Percentiles rank a stretch among this genome's conserved stretches.
Conservation (phyloP, 2,888 invertebrate species). For the Tetropium fuscum region DNA sequence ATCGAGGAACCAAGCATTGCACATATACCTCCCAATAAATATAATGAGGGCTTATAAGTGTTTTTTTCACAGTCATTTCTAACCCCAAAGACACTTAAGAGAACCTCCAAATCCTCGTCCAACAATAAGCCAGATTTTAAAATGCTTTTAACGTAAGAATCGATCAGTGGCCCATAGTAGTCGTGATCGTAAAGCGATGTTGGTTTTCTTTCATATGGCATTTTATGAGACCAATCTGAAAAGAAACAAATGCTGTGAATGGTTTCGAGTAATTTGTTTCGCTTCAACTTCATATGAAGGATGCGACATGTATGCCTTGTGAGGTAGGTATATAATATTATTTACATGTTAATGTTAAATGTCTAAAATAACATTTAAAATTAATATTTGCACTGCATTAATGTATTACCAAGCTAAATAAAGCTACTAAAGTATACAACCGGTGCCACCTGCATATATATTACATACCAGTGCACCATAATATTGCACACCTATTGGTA, state of each 20-base stretch:
- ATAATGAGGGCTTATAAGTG: slow-evolving; percentile 29
- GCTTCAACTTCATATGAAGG: too few relatives aligned
- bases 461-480: too few relatives aligned
- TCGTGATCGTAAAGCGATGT: neutral
- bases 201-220: neutral
- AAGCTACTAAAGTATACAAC: too few relatives aligned
- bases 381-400: too few relatives aligned
- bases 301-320: too few relatives aligned
- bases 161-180: slow-evolving; percentile 36
- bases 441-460: too few relatives aligned
- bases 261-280: too few relatives aligned
- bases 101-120: slow-evolving; percentile 51
- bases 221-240: neutral
- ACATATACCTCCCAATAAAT: slow-evolving; percentile 32
- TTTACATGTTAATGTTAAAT: too few relatives aligned
- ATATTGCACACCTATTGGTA: too few relatives aligned
- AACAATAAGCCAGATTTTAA: slow-evolving; percentile 47
- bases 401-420: too few relatives aligned
- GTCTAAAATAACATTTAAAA: too few relatives aligned
- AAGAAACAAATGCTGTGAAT: slow-evolving; percentile 5
- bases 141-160: slow-evolving; percentile 41
- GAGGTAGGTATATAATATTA: too few relatives aligned
- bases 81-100: slow-evolving; percentile 37
- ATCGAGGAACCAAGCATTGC: slow-evolving; percentile 29
- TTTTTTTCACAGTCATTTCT: slow-evolving; percentile 27